Conservation (phyloP, 2,113 vertebrate species). For the Bucco capensis region DNA sequence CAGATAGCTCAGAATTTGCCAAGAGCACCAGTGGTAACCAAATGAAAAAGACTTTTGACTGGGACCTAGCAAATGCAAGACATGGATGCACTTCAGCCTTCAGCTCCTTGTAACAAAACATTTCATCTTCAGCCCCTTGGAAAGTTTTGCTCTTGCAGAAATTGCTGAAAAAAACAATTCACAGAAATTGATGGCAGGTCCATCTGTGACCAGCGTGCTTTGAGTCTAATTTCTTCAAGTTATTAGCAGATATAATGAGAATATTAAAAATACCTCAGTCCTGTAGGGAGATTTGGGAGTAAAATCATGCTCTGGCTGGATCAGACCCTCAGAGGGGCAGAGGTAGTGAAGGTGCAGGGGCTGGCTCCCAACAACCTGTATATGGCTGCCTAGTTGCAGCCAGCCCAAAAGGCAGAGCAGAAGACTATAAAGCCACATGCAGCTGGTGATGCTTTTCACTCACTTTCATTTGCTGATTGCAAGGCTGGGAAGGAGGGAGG, state of each 20-base stretch:
- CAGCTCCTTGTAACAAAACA: background rate
- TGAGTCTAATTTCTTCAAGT: background rate
- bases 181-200: background rate
- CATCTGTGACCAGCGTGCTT: background rate
- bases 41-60: background rate
- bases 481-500: background rate
- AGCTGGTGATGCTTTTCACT: background rate
- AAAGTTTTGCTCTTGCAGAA: background rate
- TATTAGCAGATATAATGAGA: background rate
- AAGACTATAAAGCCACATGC: background rate
- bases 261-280: background rate
- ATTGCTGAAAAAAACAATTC: background rate
- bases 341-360: background rate
- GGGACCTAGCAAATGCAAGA: accelerated
- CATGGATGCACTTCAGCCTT: background rate
- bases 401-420: background rate
- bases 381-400: accelerated
- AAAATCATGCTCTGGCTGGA: background rate
- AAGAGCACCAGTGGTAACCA: background rate
- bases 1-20: background rate
- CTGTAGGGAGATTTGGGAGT: background rate
- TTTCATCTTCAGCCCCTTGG: background rate
- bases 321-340: background rate
- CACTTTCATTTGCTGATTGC: background rate
- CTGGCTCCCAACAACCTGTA: background rate